Percentiles rank a stretch among this genome's conserved stretches.
phyloP scores from a whole-genome alignment of 2,888 invertebrate species.

The Calameuta pallipes region DNA sequence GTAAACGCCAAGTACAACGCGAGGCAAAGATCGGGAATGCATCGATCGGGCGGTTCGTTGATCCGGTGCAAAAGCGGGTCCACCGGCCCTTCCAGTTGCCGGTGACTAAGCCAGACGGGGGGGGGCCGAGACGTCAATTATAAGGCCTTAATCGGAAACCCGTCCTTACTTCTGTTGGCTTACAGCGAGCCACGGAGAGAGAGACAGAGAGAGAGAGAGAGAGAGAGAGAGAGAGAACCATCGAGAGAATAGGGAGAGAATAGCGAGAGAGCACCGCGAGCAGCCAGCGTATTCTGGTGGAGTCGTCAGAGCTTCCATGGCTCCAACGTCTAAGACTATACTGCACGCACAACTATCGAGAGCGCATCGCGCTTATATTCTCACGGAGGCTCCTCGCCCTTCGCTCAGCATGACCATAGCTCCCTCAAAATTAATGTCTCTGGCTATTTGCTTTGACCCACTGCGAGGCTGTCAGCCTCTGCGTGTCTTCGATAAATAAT shows the following conservation, averaged over 20 bases:
- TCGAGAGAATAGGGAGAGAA: not conserved
- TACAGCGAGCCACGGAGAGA: conserved; percentile 33
- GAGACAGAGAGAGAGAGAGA: not conserved
- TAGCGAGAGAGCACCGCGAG: not conserved
- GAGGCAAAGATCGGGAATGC: too few relatives aligned
- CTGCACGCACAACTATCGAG: too few relatives aligned
- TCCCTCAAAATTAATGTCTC: too few relatives aligned
- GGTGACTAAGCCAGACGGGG: conserved; percentile 53
- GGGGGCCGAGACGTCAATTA: conserved; percentile 62
- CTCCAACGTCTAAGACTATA: too few relatives aligned
- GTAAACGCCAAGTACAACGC: too few relatives aligned
- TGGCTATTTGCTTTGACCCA: too few relatives aligned
- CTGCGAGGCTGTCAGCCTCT: too few relatives aligned
- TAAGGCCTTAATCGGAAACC: conserved; percentile 65
- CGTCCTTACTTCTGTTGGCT: conserved; percentile 63
- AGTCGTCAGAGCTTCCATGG: conserved; percentile 9
- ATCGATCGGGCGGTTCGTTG: conserved; percentile 50
- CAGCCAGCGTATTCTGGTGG: conserved; percentile 35
- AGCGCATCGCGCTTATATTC: too few relatives aligned
- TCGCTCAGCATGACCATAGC: too few relatives aligned
- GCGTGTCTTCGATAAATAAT: too few relatives aligned
- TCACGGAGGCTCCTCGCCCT: too few relatives aligned
- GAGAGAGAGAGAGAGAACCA: too few relatives aligned
- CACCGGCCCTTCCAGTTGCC: conserved; percentile 50
- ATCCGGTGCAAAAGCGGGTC: conserved; percentile 52